A percentile compares a stretch with the other conserved stretches of the same genome.
These are phyloP conservation scores for Fratercula arctica DNA, from an alignment of 2,797 vertebrate genomes.

Conservation along the genomic window DNA sequence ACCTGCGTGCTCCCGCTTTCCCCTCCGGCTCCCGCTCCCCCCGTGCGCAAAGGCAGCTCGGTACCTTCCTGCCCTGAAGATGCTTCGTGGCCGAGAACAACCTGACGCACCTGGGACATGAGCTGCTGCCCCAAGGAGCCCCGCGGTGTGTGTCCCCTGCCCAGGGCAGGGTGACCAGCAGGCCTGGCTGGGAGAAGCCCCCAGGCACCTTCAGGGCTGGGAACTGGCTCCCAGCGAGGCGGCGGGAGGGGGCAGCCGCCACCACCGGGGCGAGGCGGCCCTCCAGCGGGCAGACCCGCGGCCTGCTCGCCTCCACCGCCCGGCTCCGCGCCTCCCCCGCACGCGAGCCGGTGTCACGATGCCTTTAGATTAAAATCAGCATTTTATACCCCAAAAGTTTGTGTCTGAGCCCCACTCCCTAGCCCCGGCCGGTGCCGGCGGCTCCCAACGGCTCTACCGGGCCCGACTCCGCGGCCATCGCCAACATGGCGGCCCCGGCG, in stretches of 20 bases:
- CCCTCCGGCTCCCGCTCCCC: not conserved
- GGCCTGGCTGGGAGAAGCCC: not conserved
- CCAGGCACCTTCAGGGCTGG: not conserved
- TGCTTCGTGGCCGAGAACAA: not conserved
- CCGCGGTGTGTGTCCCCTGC: too few relatives aligned
- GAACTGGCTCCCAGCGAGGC: not conserved
- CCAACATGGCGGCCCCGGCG: not conserved
- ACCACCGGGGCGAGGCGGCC: not conserved
- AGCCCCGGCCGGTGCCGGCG: not conserved
- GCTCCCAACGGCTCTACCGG: not conserved
- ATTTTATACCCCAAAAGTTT: not conserved
- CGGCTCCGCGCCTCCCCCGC: not conserved
- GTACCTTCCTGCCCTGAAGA: not conserved
- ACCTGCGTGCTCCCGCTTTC: not conserved
- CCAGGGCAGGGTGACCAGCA: not conserved
- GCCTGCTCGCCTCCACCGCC: not conserved
- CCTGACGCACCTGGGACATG: rapidly evolving
- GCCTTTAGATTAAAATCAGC: not conserved
- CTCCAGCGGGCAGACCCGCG: not conserved
- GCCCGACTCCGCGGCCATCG: rapidly evolving
- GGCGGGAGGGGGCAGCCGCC: not conserved
- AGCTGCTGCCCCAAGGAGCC: not conserved
- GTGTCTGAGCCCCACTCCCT: not conserved
- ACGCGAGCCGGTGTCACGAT: too few relatives aligned
- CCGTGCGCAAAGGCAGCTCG: not conserved